Evolutionary conservation across 2,113 vertebrate genomes (phyloP).

Genomic region (Sorex fumeus): DNA sequence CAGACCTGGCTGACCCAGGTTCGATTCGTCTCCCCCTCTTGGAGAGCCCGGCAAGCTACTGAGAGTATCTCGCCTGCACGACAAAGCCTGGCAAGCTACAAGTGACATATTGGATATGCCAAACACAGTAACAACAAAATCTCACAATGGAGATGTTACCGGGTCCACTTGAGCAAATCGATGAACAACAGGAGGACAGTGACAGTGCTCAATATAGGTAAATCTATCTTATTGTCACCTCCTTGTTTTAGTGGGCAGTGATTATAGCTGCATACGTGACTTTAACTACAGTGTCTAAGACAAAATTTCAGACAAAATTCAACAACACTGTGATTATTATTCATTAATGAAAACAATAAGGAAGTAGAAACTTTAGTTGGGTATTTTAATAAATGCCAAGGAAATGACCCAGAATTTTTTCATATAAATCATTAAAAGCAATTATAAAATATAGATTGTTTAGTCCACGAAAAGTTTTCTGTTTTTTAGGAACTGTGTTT

Average conservation of each 20-base stretch:
- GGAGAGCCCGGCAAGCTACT: too few species aligned
- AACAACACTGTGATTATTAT: constrained; percentile 28
- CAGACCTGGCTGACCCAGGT: too few species aligned
- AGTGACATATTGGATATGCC: too few species aligned
- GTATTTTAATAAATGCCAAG: constrained; percentile 79
- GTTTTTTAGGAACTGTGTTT: constrained; percentile 62
- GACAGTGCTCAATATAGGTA: too few species aligned
- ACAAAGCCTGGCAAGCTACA: too few species aligned
- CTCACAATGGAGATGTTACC: too few species aligned
- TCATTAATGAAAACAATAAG: constrained; percentile 55
- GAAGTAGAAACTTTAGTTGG: constrained; percentile 48
- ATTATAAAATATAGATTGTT: constrained; percentile 53
- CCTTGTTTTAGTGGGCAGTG: neutral
- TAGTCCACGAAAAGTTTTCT: constrained; percentile 35
- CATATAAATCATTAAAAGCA: constrained; percentile 28
- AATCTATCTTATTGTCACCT: constrained; percentile 58
- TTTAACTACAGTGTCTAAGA: neutral
- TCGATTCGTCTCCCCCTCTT: too few species aligned
- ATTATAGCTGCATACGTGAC: neutral
- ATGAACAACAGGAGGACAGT: too few species aligned
- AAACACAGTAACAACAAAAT: too few species aligned
- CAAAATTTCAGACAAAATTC: constrained; percentile 39
- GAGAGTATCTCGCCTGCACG: too few species aligned
- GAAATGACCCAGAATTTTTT: constrained; percentile 72
- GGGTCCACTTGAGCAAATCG: too few species aligned